These are phyloP conservation scores for Craseonycteris thonglongyai DNA, from an alignment of 2,113 vertebrate species.

Conservation along the genomic window DNA sequence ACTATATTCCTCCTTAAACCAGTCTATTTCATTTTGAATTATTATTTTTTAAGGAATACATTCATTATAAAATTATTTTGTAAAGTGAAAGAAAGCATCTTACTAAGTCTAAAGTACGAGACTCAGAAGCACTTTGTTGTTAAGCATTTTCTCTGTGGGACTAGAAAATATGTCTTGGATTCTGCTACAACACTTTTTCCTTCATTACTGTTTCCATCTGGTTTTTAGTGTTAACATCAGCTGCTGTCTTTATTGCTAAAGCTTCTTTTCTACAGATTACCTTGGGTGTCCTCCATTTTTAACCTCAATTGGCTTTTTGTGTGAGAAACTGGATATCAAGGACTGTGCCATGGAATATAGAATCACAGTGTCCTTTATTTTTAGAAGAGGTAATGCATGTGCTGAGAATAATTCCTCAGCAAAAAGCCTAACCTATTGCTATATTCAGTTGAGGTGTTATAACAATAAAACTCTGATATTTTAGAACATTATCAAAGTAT, in stretches of 20 bases:
- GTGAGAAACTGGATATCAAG: neutral
- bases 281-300: neutral
- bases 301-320: neutral
- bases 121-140: neutral
- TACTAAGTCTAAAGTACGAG: neutral
- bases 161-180: neutral
- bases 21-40: neutral
- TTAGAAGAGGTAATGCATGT: neutral
- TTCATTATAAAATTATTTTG: neutral
- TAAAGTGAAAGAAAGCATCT: neutral
- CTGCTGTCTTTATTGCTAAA: neutral
- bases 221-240: neutral
- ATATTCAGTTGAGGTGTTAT: neutral
- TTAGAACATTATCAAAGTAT: neutral
- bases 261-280: neutral
- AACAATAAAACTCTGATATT: neutral
- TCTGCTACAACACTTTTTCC: neutral
- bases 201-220: neutral
- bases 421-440: neutral
- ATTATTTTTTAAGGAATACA: neutral
- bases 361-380: constrained; percentile 12
- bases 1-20: neutral
- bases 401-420: neutral
- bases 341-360: neutral
- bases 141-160: neutral